These are phyloP conservation scores for Archips crataeganus DNA, from an alignment of 2,888 invertebrate species.

Conservation along the genomic window DNA sequence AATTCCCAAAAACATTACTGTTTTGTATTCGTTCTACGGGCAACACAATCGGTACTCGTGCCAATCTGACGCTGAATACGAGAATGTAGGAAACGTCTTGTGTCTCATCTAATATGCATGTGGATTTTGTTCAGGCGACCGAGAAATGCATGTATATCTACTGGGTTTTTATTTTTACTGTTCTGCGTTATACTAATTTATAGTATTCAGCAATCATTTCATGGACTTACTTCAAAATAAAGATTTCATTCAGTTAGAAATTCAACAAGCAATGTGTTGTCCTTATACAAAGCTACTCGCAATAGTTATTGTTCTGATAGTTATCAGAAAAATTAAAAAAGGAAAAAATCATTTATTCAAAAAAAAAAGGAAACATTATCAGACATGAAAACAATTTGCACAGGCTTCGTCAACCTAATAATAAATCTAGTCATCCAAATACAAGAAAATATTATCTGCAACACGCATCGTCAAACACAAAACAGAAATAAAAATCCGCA, in stretches of 20 bases:
- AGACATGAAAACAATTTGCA: no score
- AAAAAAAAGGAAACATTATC: no score
- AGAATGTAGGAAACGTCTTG: neutral
- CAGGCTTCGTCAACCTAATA: no score
- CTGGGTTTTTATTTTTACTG: neutral
- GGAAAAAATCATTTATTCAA: no score
- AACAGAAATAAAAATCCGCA: no score
- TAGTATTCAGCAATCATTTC: neutral
- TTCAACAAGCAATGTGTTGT: no score
- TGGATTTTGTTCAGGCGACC: slow-evolving; percentile 2
- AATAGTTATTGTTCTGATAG: no score
- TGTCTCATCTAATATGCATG: slow-evolving; percentile 13
- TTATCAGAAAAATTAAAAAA: no score
- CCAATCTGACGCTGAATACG: neutral
- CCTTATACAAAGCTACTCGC: neutral
- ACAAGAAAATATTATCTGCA: no score
- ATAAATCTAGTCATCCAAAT: no score
- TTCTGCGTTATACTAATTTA: neutral
- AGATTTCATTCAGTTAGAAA: no score
- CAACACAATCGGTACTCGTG: neutral
- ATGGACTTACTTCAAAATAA: neutral
- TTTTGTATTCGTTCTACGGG: neutral
- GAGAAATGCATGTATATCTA: neutral
- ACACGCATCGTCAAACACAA: no score
- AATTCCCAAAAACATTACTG: neutral